Conservation (phyloP, 2,113 vertebrate species). For the Salvelinus namaycush region DNA sequence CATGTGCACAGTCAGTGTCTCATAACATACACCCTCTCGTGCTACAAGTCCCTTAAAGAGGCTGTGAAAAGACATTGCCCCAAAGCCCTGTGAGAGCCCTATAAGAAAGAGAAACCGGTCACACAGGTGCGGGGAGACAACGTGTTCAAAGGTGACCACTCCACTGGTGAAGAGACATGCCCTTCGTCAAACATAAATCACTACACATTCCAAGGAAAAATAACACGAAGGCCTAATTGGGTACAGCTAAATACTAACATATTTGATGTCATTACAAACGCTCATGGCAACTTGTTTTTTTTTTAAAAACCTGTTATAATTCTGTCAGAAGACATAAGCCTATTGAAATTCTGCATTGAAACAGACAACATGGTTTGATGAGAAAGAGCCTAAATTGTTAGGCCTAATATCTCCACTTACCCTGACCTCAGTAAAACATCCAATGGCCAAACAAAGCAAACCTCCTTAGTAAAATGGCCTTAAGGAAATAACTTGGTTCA, state of each 20-base stretch:
- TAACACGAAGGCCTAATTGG: too few species aligned
- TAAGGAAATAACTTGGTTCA: constrained; percentile 19
- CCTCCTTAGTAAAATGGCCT: not conserved
- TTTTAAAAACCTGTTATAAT: too few species aligned
- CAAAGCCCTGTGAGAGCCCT: not conserved
- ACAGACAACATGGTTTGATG: too few species aligned
- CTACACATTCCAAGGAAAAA: too few species aligned
- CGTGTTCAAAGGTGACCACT: not conserved
- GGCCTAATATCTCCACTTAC: constrained; percentile 62
- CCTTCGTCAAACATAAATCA: too few species aligned
- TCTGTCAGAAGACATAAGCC: too few species aligned
- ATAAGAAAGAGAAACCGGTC: not conserved
- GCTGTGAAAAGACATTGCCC: constrained; percentile 22
- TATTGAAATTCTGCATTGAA: too few species aligned
- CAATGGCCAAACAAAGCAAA: constrained; percentile 1
- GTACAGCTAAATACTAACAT: too few species aligned
- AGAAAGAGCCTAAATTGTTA: not conserved
- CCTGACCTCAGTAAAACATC: constrained; percentile 59
- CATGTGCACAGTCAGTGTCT: too few species aligned
- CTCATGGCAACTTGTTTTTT: too few species aligned
- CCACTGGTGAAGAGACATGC: too few species aligned
- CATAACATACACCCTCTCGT: not conserved
- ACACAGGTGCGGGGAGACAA: constrained; percentile 24
- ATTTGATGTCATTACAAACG: too few species aligned
- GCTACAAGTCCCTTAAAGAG: not conserved